Base-by-base conservation (phyloP, 2,888 invertebrate species). In the Dicycla oo region DNA sequence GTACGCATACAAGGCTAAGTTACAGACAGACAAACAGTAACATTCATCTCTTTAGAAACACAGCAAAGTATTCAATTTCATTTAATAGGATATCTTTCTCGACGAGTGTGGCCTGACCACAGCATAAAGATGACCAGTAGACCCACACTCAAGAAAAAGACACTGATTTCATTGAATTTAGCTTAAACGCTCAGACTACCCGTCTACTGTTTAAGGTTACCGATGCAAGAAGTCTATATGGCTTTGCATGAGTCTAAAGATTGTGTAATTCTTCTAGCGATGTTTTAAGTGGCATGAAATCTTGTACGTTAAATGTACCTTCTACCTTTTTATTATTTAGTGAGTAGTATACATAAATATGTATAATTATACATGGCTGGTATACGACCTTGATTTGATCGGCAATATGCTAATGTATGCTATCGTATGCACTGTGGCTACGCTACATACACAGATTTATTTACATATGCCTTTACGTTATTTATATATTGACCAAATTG, bases 361-460 rank as follows among this genome's bases (percentile, higher is more conserved):
- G 58, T 80, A 78, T 82, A 75, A 75, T 75, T 73, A 77, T 80
- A 82, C 61, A 74, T 43, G 58, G 65, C 68, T 73, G 78, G 70
- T 70, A 71, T 70, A 63, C 78, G 86, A 88, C 91, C 91, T 91
- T 91, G 91, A 88, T 89, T 80, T 85, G 88, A 88, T 90, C 90
- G 86, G 88, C 76, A 83, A 86, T 88, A 90, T 91, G 89, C 80
- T 87, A 88, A 91, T 89, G 75, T 76, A 74, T 73, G 70, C 77
- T 84, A 84, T 78, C 78, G 78, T 78, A 83, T 81, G 75, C 83
- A 83, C 67, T 60, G 62, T 70, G 66, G 30, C 70, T 51, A 81
- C 60, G 65, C 70, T 74, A 78, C 62, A 84, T 72, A 74, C 76
- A 83, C 49, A 72, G 26, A 34, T 76, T 61, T 62, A 70, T 67